phyloP scores from a whole-genome alignment of 2,888 invertebrate genomes.

The Agrypnus murinus region DNA sequence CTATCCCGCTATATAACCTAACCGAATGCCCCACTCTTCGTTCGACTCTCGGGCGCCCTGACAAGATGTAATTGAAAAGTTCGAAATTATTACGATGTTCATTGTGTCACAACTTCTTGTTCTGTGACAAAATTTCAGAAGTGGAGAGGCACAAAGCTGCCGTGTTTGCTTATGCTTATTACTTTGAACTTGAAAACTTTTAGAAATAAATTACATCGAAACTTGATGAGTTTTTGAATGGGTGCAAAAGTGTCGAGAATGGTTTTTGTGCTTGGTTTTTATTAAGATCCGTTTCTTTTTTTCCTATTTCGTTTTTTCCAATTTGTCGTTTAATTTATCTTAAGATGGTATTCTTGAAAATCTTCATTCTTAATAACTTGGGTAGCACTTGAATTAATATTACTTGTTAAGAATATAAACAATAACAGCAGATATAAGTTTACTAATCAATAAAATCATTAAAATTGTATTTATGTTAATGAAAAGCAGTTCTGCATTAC shows the following conservation, averaged over 20 bases:
- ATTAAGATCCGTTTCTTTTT: too few relatives aligned
- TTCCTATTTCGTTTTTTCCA: too few relatives aligned
- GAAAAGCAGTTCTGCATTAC: neutral
- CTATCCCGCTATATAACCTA: conserved; percentile 54
- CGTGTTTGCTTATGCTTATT: conserved; percentile 29
- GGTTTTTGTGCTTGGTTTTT: too few relatives aligned
- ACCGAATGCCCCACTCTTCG: conserved; percentile 55
- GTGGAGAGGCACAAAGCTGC: conserved; percentile 11
- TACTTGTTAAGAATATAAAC: too few relatives aligned
- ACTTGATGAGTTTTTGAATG: conserved; percentile 18
- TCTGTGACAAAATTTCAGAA: conserved; percentile 18
- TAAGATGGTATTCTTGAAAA: too few relatives aligned
- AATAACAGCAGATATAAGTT: too few relatives aligned
- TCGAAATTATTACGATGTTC: conserved; percentile 50
- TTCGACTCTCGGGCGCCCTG: conserved; percentile 49
- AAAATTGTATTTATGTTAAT: conserved; percentile 18
- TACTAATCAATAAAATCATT: too few relatives aligned
- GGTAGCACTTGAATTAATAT: too few relatives aligned
- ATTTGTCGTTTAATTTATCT: too few relatives aligned
- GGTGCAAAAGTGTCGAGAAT: neutral
- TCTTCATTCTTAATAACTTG: too few relatives aligned
- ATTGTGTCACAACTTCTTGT: conserved; percentile 27
- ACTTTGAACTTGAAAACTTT: conserved; percentile 35
- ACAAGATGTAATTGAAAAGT: conserved; percentile 51
- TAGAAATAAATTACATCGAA: neutral